Percentiles rank a stretch among this genome's conserved stretches.
These are phyloP conservation scores for Clanis bilineata DNA, from an alignment of 2,888 invertebrate genomes.

Conservation along the genomic window DNA sequence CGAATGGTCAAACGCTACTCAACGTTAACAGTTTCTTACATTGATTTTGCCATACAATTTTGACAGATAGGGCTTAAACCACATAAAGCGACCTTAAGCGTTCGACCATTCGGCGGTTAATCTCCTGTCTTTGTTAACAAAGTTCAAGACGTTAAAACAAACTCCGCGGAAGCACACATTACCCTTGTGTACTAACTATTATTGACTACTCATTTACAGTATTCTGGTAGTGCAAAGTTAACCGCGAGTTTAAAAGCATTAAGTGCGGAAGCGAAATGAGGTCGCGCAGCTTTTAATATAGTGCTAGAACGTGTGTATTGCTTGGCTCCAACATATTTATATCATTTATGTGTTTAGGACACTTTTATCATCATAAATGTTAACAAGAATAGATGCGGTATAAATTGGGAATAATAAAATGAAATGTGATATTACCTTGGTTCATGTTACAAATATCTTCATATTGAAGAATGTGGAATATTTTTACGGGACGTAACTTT, in stretches of 20 bases:
- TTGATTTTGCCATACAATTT: too few relatives aligned
- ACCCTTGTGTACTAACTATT: not conserved
- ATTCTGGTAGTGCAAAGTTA: constrained; percentile 35
- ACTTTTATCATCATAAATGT: not conserved
- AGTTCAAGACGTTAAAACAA: too few relatives aligned
- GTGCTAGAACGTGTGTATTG: constrained; percentile 41
- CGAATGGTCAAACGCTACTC: too few relatives aligned
- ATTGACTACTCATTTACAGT: not conserved
- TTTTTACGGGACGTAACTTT: too few relatives aligned
- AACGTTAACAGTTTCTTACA: too few relatives aligned
- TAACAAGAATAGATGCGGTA: not conserved
- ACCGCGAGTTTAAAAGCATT: constrained; percentile 61
- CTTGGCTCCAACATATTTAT: not conserved
- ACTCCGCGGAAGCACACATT: not conserved
- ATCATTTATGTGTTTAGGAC: not conserved
- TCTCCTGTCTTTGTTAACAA: too few relatives aligned
- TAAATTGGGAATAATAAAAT: not conserved
- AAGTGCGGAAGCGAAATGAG: constrained; percentile 72
- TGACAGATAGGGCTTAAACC: too few relatives aligned
- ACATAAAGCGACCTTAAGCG: too few relatives aligned
- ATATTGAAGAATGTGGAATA: too few relatives aligned
- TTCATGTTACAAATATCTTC: too few relatives aligned
- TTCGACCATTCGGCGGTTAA: too few relatives aligned
- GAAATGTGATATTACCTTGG: too few relatives aligned
- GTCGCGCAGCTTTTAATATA: constrained; percentile 74